Conservation (phyloP, 1,140 invertebrate genomes). For the Pemphigus obesinymphae region DNA sequence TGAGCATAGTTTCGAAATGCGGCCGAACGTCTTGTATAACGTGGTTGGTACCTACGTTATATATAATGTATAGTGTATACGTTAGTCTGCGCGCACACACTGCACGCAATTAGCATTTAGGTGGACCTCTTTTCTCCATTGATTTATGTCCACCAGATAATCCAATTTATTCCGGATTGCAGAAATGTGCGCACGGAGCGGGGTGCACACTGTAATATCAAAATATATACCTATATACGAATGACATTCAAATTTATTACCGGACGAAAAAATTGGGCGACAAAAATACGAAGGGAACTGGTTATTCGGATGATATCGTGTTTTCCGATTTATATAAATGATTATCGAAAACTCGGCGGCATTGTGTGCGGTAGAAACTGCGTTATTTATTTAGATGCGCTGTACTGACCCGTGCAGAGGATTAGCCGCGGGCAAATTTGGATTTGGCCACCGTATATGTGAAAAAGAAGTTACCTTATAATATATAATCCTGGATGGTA, state of each 20-base stretch:
- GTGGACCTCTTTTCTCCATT: constrained; percentile 8
- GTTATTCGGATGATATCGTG: not conserved
- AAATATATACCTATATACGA: not conserved
- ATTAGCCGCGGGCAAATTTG: not conserved
- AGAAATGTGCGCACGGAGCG: not conserved
- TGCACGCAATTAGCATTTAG: constrained; percentile 19
- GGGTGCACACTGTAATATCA: not conserved
- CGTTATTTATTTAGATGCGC: not conserved
- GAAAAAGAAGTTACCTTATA: too few relatives aligned
- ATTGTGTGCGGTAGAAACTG: constrained; percentile 28
- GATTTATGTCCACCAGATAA: constrained; percentile 27
- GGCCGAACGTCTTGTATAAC: not conserved
- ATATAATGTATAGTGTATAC: not conserved
- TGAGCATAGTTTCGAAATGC: constrained; percentile 7
- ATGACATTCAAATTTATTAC: constrained; percentile 30
- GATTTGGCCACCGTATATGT: not conserved
- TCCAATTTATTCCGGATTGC: constrained; percentile 28
- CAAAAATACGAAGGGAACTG: constrained; percentile 18
- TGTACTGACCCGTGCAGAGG: not conserved
- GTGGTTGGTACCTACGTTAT: not conserved
- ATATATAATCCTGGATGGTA: too few relatives aligned
- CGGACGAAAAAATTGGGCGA: constrained; percentile 19
- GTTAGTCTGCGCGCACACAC: not conserved
- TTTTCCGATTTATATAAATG: constrained; percentile 8
- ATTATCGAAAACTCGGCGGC: constrained; percentile 27